phyloP scores from a whole-genome alignment of 1,140 invertebrate genomes.

The Drosophila lacertosa region DNA sequence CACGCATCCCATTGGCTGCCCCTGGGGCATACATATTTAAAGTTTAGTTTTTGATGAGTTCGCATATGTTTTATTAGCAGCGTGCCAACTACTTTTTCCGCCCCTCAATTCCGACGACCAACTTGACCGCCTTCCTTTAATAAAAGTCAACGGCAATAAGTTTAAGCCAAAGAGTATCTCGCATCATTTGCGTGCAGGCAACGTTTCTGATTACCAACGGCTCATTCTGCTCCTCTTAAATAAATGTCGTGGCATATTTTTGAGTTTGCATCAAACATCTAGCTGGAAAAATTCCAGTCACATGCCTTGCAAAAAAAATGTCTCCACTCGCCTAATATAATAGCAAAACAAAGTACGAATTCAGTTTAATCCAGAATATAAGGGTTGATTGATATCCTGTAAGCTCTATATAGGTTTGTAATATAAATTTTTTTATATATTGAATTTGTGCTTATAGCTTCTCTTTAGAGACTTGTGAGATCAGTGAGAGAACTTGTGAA shows the following conservation, averaged over 20 bases:
- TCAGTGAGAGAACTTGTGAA: too few relatives aligned
- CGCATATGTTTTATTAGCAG: conserved; percentile 78
- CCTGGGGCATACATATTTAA: conserved; percentile 68
- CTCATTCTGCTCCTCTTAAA: too few relatives aligned
- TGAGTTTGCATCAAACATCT: conserved; percentile 60
- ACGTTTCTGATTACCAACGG: conserved; percentile 30
- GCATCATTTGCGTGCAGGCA: conserved; percentile 28
- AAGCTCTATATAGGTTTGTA: too few relatives aligned
- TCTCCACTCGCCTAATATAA: conserved; percentile 52
- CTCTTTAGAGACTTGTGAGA: too few relatives aligned
- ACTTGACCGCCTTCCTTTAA: conserved; percentile 43
- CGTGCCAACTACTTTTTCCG: conserved; percentile 55
- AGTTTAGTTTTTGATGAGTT: conserved; percentile 79
- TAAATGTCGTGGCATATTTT: conserved; percentile 29
- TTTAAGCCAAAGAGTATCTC: conserved; percentile 77
- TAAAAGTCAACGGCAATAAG: conserved; percentile 61
- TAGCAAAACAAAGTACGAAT: conserved; percentile 48
- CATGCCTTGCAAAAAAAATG: conserved; percentile 60
- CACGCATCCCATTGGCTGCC: conserved; percentile 60
- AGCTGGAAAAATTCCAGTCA: conserved; percentile 62
- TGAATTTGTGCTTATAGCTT: too few relatives aligned
- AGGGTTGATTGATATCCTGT: not conserved
- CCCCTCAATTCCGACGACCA: conserved; percentile 28
- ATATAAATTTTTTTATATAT: too few relatives aligned
- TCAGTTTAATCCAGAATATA: not conserved